A percentile compares a stretch with the other conserved stretches of the same genome.
Evolutionary conservation across 2,888 invertebrate species (phyloP).

Genomic region (Orgyia antiqua): DNA sequence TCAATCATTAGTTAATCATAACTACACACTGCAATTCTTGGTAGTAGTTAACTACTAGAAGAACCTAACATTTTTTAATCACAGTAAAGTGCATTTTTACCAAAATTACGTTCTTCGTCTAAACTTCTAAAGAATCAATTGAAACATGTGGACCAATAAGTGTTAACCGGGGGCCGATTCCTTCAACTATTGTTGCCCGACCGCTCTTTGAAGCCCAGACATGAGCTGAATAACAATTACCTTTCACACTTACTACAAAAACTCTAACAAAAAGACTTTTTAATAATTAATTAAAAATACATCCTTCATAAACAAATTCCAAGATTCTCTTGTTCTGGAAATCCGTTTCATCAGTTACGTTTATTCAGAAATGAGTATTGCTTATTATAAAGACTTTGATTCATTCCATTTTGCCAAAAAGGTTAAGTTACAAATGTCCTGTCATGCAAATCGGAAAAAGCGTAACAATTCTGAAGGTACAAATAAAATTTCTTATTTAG

Average conservation of each 20-base stretch:
- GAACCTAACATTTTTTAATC: constrained; percentile 27
- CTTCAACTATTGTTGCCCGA: constrained; percentile 52
- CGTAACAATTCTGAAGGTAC: constrained; percentile 13
- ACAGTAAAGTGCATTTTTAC: constrained; percentile 4
- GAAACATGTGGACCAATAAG: constrained; percentile 65
- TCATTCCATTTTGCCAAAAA: constrained; percentile 20
- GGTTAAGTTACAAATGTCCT: constrained; percentile 18
- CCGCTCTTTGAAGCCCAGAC: constrained; percentile 46
- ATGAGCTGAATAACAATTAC: constrained; percentile 54
- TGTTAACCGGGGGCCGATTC: constrained; percentile 60
- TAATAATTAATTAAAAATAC: no score
- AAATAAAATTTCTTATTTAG: constrained; percentile 13
- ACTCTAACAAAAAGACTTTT: no score
- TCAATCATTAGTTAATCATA: no score
- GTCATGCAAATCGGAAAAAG: constrained; percentile 23
- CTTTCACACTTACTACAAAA: constrained; percentile 26
- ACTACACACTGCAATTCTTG: no score
- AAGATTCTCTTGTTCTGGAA: no score
- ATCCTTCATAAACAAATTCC: no score
- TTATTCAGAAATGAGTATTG: constrained; percentile 16
- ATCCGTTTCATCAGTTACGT: constrained; percentile 12
- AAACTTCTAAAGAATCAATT: constrained; percentile 48
- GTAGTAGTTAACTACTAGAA: no score
- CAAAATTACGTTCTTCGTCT: constrained; percentile 2
- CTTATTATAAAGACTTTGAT: constrained; percentile 22